Conservation (phyloP, 2,888 invertebrate genomes). For the Chrysina gloriosa region DNA sequence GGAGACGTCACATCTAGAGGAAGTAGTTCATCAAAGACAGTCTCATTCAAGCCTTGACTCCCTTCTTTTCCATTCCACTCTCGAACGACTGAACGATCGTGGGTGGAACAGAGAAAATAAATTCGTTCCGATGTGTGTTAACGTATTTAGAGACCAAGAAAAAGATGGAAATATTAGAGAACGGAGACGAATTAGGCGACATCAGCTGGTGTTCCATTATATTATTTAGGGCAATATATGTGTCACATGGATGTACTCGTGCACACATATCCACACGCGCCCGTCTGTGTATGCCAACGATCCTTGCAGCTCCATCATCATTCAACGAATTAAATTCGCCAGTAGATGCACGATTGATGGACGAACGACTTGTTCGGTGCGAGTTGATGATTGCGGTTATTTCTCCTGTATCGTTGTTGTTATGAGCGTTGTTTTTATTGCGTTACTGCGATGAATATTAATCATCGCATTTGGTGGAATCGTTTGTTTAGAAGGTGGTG, state of each 20-base stretch:
- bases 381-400: constrained; percentile 5
- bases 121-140: constrained; percentile 14
- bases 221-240: constrained; percentile 52
- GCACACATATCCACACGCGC: neutral
- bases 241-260: constrained; percentile 42
- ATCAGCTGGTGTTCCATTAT: constrained; percentile 51
- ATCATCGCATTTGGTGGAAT: constrained; percentile 4
- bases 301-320: neutral
- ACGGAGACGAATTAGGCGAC: constrained; percentile 28
- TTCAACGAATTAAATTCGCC: neutral
- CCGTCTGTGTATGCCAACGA: neutral
- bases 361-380: neutral
- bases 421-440: neutral
- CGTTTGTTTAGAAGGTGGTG: neutral
- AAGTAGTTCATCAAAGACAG: constrained; percentile 41
- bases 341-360: neutral
- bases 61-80: constrained; percentile 20
- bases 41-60: constrained; percentile 25
- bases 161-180: neutral
- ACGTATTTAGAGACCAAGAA: constrained; percentile 10
- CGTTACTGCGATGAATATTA: constrained; percentile 9
- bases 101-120: constrained; percentile 19
- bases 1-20: constrained; percentile 31
- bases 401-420: neutral
- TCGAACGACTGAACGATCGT: neutral